Evolutionary conservation across 2,797 vertebrate species (phyloP), one percentile per base, ranked within the genome.

Genomic region (Austrolebias charrua): DNA sequence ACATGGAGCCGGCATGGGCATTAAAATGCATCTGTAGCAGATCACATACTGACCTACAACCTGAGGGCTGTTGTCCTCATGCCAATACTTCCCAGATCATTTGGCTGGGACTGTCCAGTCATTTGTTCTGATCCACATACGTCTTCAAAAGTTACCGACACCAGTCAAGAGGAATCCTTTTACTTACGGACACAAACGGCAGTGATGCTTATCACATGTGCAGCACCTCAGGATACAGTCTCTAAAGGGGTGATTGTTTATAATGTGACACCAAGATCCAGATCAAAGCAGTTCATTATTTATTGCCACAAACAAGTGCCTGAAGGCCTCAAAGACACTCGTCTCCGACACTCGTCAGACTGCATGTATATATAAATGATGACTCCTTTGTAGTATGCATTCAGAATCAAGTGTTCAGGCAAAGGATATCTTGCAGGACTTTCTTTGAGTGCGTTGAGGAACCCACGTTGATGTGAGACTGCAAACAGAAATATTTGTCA

Each of bases 401-500:
- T 55, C 1, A 14, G 33, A n/a, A 52, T 11, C 19, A 51, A 31
- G 57, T 11, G 14, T 52, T 62, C 46, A 19, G 15, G 50, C 20
- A 44, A 94, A 99, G 96, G 97, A 99, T 99, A 99, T 99, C 96
- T 98, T 71, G 96, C 96, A 71, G 97, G 97, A 80, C 95, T 98
- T 66, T 97, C 94, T 91, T 98, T 98, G 60, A 99, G 94, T 50
- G 96, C 95, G 35, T 69, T 95, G 85, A 99, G 95, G 86, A 99
- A 98, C 58, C 95, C 94, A 20, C 57, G 82, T 72, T 60, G 86
- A 66, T 98, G 94, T 50, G 97, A 97, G 62, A 92, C 97, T 98
- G 94, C 71, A 71, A 82, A 91, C 48, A 80, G 33, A 89, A 33
- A 79, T 24, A 76, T 0, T 59, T 52, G 77, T 12, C 20, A 63